Conservation (phyloP, 2,797 vertebrate species). For the Pipistrellus nathusii region DNA sequence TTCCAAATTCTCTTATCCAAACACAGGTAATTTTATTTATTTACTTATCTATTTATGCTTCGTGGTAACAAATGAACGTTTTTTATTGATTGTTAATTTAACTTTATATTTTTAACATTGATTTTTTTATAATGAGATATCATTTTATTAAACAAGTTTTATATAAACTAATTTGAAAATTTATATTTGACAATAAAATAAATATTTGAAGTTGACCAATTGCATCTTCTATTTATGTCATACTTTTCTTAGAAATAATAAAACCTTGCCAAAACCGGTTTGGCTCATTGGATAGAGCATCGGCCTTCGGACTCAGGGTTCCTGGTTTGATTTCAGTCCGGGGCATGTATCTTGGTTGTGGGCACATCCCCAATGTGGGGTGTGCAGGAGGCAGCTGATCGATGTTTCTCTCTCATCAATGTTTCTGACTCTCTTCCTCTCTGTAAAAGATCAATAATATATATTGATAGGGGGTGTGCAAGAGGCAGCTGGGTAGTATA, state of each 20-base stretch:
- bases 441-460: too few relatives aligned
- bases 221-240: slow-evolving; percentile 54
- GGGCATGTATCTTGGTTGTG: too few relatives aligned
- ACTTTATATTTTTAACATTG: slow-evolving; percentile 54
- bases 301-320: too few relatives aligned
- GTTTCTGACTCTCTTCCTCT: too few relatives aligned
- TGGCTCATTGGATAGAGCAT: too few relatives aligned
- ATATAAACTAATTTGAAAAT: slow-evolving; percentile 45
- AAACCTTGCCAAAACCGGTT: not conserved
- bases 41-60: slow-evolving; percentile 67
- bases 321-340: too few relatives aligned
- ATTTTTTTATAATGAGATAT: slow-evolving; percentile 37
- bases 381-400: too few relatives aligned
- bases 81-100: slow-evolving; percentile 26
- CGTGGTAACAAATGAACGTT: slow-evolving; percentile 17
- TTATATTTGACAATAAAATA: slow-evolving; percentile 8
- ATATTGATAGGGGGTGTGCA: too few relatives aligned
- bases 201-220: slow-evolving; percentile 53
- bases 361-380: too few relatives aligned
- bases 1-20: slow-evolving; percentile 94
- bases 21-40: slow-evolving; percentile 91
- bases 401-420: too few relatives aligned
- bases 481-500: too few relatives aligned
- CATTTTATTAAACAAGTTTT: slow-evolving; percentile 46
- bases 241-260: slow-evolving; percentile 39